Conservation (phyloP, 37 sponge, comb jelly and placozoan species). For the Dysidea cf. avara region DNA sequence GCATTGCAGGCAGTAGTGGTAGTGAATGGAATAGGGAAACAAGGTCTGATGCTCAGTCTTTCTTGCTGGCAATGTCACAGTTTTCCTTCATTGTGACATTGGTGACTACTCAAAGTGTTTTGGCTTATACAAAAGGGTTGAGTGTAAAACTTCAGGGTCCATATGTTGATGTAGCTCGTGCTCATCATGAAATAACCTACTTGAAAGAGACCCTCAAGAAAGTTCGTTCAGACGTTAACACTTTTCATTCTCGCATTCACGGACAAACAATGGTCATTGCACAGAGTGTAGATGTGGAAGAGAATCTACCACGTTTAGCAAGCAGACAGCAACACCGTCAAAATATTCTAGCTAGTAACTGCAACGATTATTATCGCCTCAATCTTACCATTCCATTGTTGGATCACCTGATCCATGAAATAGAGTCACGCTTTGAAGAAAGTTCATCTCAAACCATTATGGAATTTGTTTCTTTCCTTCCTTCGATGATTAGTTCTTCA, state of each 20-base stretch:
- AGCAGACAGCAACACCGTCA: conserved; percentile 37
- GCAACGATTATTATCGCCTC: conserved; percentile 24
- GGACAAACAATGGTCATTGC: conserved; percentile 15
- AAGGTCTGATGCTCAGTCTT: conserved; percentile 57
- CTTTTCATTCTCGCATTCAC: conserved; percentile 36
- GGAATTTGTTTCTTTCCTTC: conserved; percentile 49
- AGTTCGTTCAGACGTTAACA: conserved; percentile 21
- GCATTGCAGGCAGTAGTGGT: no score
- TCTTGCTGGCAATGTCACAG: no score
- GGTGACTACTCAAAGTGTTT: no score
- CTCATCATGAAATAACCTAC: conserved; percentile 49
- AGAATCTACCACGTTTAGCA: conserved; percentile 21
- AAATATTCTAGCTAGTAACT: conserved; percentile 22
- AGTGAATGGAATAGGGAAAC: conserved; percentile 59
- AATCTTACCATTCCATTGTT: conserved; percentile 46
- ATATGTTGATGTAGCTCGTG: conserved; percentile 51
- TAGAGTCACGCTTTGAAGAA: no score
- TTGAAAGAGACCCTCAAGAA: conserved; percentile 23
- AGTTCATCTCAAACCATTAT: conserved; percentile 7
- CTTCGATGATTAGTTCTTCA: conserved; percentile 13
- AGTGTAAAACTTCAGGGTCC: conserved; percentile 59
- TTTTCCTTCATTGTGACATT: no score
- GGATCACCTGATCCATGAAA: conserved; percentile 38
- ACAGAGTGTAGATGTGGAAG: conserved; percentile 28
- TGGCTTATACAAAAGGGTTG: conserved; percentile 67